A percentile compares a stretch with the other conserved stretches of the same genome.
phyloP scores from a whole-genome alignment of 2,797 vertebrate species.

The Sylvia borin region DNA sequence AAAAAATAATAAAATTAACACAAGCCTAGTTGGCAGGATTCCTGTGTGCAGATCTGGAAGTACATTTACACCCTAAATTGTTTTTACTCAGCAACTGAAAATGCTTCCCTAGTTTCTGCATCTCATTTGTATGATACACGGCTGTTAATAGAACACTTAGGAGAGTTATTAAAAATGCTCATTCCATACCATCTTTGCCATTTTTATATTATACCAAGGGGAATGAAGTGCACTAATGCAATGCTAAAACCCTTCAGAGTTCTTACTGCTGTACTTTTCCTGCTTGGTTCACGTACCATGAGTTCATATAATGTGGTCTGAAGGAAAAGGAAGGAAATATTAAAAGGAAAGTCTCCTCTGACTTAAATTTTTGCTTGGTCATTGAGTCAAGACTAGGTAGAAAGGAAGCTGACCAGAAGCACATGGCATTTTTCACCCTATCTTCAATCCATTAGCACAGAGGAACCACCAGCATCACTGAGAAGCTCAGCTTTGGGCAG shows the following conservation, averaged over 20 bases:
- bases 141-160: constrained; percentile 71
- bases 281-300: background rate
- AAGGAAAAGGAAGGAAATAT: constrained; percentile 19
- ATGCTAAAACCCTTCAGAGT: constrained; percentile 61
- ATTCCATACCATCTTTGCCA: constrained; percentile 67
- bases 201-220: constrained; percentile 66
- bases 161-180: constrained; percentile 71
- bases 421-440: accelerated
- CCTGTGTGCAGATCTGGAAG: background rate
- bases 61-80: constrained; percentile 52
- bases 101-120: constrained; percentile 50
- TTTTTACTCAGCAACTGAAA: constrained; percentile 69
- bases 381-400: background rate
- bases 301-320: constrained; percentile 1
- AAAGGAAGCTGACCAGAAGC: background rate
- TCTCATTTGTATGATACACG: constrained; percentile 62
- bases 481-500: background rate
- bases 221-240: constrained; percentile 56
- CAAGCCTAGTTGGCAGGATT: constrained; percentile 14
- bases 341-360: background rate
- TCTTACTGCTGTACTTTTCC: constrained; percentile 47
- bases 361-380: background rate
- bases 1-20: background rate
- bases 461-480: accelerated
- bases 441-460: background rate